These are phyloP conservation scores for Zapornia atra DNA, from an alignment of 2,113 vertebrate species.

Conservation along the genomic window DNA sequence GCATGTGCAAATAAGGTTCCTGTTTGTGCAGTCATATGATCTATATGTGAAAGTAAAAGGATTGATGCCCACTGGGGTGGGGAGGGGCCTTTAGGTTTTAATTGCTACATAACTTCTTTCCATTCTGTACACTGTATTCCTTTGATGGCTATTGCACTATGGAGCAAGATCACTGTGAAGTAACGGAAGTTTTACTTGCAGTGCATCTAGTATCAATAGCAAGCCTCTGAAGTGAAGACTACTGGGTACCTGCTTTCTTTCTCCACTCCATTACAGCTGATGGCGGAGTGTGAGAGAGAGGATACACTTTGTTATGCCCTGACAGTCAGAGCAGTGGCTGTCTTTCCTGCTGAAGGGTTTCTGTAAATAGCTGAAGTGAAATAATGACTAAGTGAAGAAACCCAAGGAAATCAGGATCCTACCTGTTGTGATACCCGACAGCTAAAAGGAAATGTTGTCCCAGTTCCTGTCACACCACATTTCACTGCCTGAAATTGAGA, in stretches of 20 bases:
- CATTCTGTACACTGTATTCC: background rate
- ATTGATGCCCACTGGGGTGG: background rate
- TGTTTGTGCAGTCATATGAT: background rate
- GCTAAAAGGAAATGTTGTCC: background rate
- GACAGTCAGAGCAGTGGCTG: background rate
- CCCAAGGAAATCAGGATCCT: background rate
- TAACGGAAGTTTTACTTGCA: background rate
- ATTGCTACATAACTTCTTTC: background rate
- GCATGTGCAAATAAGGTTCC: background rate
- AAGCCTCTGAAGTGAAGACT: background rate
- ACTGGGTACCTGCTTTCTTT: background rate
- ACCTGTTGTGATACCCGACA: conserved; percentile 14
- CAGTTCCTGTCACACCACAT: background rate
- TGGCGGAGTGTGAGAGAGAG: background rate
- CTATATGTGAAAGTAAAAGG: background rate
- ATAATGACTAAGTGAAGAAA: conserved; percentile 37
- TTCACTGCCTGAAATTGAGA: background rate
- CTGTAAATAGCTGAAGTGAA: conserved; percentile 32
- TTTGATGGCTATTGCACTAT: background rate
- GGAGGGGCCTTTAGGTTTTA: background rate
- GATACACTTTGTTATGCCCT: background rate
- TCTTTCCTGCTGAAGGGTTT: background rate
- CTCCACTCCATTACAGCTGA: background rate
- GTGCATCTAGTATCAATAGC: background rate
- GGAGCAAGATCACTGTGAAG: background rate